Percentiles rank a stretch among this genome's conserved stretches.
phyloP scores from a whole-genome alignment of 2,113 vertebrate genomes.

The Parotia lawesii region DNA sequence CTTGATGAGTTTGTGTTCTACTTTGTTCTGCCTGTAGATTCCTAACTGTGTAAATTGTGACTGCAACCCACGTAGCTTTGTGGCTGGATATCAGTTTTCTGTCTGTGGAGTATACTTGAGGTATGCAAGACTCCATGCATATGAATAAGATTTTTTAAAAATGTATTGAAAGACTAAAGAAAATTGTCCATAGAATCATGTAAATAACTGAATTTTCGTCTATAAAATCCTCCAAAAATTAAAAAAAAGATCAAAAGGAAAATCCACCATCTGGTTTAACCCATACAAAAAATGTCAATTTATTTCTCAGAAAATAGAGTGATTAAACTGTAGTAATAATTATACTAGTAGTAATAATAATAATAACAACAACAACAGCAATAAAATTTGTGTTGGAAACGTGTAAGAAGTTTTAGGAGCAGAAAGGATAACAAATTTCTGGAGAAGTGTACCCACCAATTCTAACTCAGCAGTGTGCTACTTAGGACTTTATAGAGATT shows the following conservation, averaged over 20 bases:
- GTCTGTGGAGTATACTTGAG: neutral
- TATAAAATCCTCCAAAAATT: neutral
- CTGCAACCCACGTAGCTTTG: neutral
- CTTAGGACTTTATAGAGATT: neutral
- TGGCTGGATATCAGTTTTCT: neutral
- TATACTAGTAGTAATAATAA: rapidly evolving
- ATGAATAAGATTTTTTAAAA: neutral
- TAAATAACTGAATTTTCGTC: neutral
- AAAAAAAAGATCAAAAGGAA: neutral
- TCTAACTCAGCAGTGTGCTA: neutral
- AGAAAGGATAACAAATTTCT: neutral
- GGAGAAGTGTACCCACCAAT: rapidly evolving
- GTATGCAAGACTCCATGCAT: neutral
- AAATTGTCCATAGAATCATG: neutral
- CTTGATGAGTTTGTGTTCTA: neutral
- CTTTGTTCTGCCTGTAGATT: neutral
- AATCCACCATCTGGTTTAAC: neutral
- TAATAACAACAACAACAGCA: neutral
- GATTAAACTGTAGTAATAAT: neutral
- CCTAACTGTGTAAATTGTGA: neutral
- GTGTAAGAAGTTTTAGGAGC: neutral
- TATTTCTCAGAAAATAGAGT: neutral
- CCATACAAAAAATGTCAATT: neutral
- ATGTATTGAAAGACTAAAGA: neutral
- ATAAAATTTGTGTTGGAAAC: neutral